A percentile compares a stretch with the other conserved stretches of the same genome.
phyloP scores from a whole-genome alignment of 2,888 invertebrate genomes.

The Xylota segnis region DNA sequence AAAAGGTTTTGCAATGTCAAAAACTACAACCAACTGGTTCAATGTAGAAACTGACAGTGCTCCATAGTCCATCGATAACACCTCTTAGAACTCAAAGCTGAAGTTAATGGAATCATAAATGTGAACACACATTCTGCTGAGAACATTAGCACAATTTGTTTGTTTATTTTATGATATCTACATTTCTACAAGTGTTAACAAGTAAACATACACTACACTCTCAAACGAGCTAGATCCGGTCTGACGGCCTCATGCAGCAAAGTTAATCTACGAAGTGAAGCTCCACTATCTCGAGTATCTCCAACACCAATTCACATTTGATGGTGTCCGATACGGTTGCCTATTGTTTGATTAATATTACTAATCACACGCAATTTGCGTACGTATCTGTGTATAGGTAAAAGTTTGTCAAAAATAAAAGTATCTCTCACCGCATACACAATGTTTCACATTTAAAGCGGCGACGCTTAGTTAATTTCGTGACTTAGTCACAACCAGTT shows the following conservation, averaged over 20 bases:
- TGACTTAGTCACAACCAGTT: neutral
- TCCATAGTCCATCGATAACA: no score
- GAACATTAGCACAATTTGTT: neutral
- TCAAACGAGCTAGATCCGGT: neutral
- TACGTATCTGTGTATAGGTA: neutral
- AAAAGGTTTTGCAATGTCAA: no score
- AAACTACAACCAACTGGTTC: no score
- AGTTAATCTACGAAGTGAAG: constrained; percentile 3
- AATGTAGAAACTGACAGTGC: no score
- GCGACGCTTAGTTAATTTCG: constrained; percentile 20
- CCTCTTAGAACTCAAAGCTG: no score
- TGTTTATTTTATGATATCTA: neutral
- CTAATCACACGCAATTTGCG: neutral
- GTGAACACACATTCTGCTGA: neutral
- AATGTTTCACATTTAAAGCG: neutral
- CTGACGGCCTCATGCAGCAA: neutral
- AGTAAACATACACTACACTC: neutral
- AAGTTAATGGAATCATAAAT: no score
- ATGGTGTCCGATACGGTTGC: neutral
- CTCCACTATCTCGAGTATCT: neutral
- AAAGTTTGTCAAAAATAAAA: neutral
- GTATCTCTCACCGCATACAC: neutral
- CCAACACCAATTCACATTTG: neutral
- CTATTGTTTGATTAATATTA: neutral
- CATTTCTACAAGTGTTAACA: neutral